phyloP scores from a whole-genome alignment of 2,113 vertebrate species.

The Okapia johnstoni region DNA sequence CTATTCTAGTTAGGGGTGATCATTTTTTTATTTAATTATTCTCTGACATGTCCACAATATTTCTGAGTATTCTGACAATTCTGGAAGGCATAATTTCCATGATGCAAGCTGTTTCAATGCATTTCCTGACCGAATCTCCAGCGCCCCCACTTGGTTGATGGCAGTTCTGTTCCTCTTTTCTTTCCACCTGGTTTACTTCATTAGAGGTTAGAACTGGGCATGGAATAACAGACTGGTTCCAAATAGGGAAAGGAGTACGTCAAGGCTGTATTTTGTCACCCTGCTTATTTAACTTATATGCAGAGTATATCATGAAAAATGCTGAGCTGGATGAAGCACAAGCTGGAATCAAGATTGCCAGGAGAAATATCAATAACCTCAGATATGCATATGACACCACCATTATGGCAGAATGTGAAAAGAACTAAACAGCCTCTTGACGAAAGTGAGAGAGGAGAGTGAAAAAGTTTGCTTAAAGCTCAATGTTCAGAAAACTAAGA shows the following conservation, averaged over 20 bases:
- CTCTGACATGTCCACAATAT: not conserved
- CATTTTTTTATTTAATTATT: not conserved
- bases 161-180: not conserved
- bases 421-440: not conserved
- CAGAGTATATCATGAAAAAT: not conserved
- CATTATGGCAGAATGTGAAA: not conserved
- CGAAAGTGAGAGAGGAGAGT: not conserved
- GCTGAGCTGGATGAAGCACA: not conserved
- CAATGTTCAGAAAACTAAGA: not conserved
- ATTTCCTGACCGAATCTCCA: not conserved
- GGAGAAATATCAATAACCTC: not conserved
- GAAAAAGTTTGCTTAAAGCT: not conserved
- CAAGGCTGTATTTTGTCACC: not conserved
- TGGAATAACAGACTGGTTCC: not conserved
- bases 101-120: not conserved
- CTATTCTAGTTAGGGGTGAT: not conserved
- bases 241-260: not conserved
- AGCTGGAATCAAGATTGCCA: not conserved
- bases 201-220: not conserved
- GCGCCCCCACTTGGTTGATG: not conserved
- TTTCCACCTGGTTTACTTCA: not conserved
- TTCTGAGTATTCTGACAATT: not conserved
- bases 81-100: not conserved
- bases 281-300: not conserved
- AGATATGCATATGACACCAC: not conserved